phyloP scores from a whole-genome alignment of 2,888 invertebrate genomes.

The Cephalotes varians region DNA sequence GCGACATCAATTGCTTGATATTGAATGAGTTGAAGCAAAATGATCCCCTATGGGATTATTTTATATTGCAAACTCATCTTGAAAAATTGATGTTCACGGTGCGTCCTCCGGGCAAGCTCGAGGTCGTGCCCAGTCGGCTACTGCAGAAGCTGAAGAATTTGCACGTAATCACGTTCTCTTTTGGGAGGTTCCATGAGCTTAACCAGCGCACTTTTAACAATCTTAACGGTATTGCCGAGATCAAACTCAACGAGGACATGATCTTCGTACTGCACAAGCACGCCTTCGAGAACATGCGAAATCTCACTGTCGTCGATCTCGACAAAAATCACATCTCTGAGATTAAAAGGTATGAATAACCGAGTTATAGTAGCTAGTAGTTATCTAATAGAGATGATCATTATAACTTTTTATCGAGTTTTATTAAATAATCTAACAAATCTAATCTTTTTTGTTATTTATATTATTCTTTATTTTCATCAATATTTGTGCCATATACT shows the following conservation, averaged over 20 bases:
- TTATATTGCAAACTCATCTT: slow-evolving; percentile 90
- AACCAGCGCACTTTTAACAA: slow-evolving; percentile 92
- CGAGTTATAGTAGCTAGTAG: not conserved
- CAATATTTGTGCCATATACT: not conserved
- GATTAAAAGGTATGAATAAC: slow-evolving; percentile 86
- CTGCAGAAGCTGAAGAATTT: slow-evolving; percentile 90
- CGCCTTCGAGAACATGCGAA: slow-evolving; percentile 91
- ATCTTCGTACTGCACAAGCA: slow-evolving; percentile 90
- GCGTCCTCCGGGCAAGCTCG: slow-evolving; percentile 88
- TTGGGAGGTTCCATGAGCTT: slow-evolving; percentile 91
- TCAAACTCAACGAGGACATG: slow-evolving; percentile 90
- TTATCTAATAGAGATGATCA: not conserved
- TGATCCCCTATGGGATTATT: slow-evolving; percentile 91
- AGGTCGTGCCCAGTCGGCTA: slow-evolving; percentile 91
- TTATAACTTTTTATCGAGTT: slow-evolving; percentile 9
- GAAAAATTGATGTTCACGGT: slow-evolving; percentile 91
- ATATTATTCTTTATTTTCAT: not conserved
- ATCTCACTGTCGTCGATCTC: slow-evolving; percentile 90
- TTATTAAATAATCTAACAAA: not conserved
- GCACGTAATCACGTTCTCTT: slow-evolving; percentile 90
- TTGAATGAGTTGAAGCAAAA: slow-evolving; percentile 90
- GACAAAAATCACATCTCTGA: slow-evolving; percentile 92
- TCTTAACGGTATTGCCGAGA: slow-evolving; percentile 89
- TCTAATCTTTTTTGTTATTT: not conserved
- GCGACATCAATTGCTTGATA: slow-evolving; percentile 92